Percentiles rank a stretch among this genome's conserved stretches.
These are phyloP conservation scores for Leptobrachium ailaonicum DNA, from an alignment of 2,113 vertebrate species.

Conservation along the genomic window DNA sequence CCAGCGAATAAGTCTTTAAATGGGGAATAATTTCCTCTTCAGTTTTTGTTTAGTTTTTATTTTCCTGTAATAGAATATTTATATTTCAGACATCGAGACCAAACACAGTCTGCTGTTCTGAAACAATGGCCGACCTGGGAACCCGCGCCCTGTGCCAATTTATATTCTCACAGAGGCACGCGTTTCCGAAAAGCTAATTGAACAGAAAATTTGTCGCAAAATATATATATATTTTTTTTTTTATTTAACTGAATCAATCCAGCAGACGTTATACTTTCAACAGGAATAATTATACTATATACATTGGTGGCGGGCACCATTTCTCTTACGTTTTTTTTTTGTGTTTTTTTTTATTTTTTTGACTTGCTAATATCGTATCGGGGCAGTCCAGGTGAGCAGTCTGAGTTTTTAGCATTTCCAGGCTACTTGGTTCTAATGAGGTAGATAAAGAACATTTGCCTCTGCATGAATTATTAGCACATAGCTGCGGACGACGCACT, in stretches of 20 bases:
- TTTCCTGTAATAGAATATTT: conserved; percentile 16
- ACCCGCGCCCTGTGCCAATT: neutral
- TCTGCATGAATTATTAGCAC: conserved; percentile 6
- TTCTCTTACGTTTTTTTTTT: no score
- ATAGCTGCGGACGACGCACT: neutral
- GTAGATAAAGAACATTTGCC: conserved; percentile 7
- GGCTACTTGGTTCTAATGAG: conserved; percentile 16
- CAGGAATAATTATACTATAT: no score
- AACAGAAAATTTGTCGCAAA: no score
- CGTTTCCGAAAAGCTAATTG: no score
- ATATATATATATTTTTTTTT: no score
- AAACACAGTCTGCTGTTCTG: conserved; percentile 23
- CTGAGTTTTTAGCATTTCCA: neutral
- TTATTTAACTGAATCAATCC: no score
- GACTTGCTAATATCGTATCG: neutral
- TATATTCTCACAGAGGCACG: neutral
- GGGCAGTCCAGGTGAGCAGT: conserved; percentile 26
- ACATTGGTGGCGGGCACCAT: no score
- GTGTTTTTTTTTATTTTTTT: no score
- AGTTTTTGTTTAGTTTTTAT: neutral
- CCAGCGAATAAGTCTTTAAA: neutral
- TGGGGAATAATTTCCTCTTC: neutral
- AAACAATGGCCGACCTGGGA: neutral
- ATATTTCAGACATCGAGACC: neutral
- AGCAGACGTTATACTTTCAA: no score